These are phyloP conservation scores for Knipowitschia caucasica DNA, from an alignment of 2,797 vertebrate species.

Conservation along the genomic window DNA sequence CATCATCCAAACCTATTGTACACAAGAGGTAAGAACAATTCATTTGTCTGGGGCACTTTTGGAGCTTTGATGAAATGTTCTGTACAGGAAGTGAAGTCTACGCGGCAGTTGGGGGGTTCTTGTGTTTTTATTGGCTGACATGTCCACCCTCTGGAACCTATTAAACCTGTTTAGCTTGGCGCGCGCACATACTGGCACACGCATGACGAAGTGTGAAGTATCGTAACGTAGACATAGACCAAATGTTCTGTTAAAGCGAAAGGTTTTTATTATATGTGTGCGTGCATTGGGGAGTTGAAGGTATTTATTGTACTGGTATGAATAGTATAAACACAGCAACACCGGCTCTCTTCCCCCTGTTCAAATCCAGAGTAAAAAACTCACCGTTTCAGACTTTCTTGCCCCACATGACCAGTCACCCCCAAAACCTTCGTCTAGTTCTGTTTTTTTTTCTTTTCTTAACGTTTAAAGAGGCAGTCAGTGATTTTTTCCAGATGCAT, in stretches of 20 bases:
- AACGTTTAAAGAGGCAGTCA: no score
- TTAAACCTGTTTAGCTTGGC: slow-evolving; percentile 46
- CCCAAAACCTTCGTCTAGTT: no score
- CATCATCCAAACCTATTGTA: slow-evolving; percentile 22
- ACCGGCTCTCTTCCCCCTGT: no score
- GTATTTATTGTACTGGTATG: no score
- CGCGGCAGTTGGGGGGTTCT: slow-evolving; percentile 36
- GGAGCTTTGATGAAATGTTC: slow-evolving; percentile 28
- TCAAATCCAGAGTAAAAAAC: no score
- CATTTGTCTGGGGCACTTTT: slow-evolving; percentile 18
- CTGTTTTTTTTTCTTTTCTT: no score
- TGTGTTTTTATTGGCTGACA: slow-evolving; percentile 64
- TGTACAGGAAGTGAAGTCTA: slow-evolving; percentile 52
- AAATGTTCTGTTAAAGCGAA: slow-evolving; percentile 26
- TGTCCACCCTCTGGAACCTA: slow-evolving; percentile 57
- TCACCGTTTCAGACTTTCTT: no score
- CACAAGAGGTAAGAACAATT: slow-evolving; percentile 37
- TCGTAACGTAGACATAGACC: slow-evolving; percentile 17
- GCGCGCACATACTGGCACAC: slow-evolving; percentile 5
- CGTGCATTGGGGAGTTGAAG: slow-evolving; percentile 1
- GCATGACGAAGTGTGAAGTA: slow-evolving; percentile 20
- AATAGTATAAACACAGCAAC: no score
- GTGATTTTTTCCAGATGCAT: no score
- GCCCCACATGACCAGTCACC: no score
- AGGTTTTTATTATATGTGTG: slow-evolving; percentile 12